Conservation (phyloP, 2,888 invertebrate genomes). For the Arenicola marina region DNA sequence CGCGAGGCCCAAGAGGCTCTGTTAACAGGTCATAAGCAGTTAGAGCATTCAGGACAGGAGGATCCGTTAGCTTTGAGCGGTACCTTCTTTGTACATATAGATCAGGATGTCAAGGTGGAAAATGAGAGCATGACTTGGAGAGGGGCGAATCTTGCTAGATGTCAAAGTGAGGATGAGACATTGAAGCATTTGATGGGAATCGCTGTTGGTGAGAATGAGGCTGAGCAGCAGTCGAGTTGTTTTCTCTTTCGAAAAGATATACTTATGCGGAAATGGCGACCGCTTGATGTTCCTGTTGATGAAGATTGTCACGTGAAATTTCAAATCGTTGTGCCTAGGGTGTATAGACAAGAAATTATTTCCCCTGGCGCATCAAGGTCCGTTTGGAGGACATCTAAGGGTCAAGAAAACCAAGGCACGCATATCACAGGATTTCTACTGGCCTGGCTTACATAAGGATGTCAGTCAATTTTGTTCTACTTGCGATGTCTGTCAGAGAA, state of each 20-base stretch:
- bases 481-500: slow-evolving; percentile 15
- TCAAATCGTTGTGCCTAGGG: slow-evolving; percentile 10
- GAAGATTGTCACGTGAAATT: neutral
- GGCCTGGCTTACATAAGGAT: slow-evolving; percentile 15
- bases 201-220: too few relatives aligned
- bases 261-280: slow-evolving; percentile 14
- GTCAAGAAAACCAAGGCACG: slow-evolving; percentile 3
- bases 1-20: too few relatives aligned
- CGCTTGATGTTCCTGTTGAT: slow-evolving; percentile 2
- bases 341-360: slow-evolving; percentile 5
- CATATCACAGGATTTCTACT: slow-evolving; percentile 12
- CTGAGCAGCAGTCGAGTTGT: neutral
- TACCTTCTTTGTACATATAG: too few relatives aligned
- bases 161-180: too few relatives aligned
- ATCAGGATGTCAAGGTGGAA: too few relatives aligned
- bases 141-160: too few relatives aligned
- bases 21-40: too few relatives aligned
- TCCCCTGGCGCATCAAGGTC: slow-evolving; percentile 3
- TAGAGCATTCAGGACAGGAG: too few relatives aligned
- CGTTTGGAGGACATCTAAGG: slow-evolving; percentile 11
- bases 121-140: too few relatives aligned
- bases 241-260: slow-evolving; percentile 5
- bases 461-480: slow-evolving; percentile 9
- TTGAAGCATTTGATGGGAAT: too few relatives aligned
- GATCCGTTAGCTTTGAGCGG: too few relatives aligned